These are phyloP conservation scores for Cantharis rustica DNA, from an alignment of 2,888 invertebrate species.

Conservation along the genomic window DNA sequence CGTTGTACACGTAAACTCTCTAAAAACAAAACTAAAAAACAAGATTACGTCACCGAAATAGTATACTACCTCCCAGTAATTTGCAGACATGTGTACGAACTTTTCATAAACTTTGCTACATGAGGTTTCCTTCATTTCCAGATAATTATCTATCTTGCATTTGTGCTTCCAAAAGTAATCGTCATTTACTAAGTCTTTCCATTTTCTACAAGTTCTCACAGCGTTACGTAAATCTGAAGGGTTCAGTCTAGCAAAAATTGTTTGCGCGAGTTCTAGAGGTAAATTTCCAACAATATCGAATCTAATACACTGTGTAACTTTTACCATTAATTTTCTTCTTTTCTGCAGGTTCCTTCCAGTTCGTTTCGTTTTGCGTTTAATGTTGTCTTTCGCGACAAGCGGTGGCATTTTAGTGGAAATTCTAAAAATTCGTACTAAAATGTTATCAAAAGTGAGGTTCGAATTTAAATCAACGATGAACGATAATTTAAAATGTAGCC, in stretches of 20 bases:
- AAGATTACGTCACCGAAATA: background rate
- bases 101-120: background rate
- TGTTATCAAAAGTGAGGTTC: background rate
- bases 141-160: background rate
- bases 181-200: background rate
- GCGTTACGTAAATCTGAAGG: background rate
- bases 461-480: background rate
- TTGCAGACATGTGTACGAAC: background rate
- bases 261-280: background rate
- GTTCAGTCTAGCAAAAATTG: background rate
- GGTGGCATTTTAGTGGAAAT: background rate
- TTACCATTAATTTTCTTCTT: background rate
- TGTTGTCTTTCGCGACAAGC: background rate
- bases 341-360: background rate
- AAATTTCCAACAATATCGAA: background rate
- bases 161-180: background rate
- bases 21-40: background rate
- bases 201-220: background rate
- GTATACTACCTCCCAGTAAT: background rate
- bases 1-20: background rate
- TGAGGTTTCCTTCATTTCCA: background rate
- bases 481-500: background rate
- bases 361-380: background rate
- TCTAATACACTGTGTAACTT: too few relatives aligned
- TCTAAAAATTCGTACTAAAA: background rate